Base-by-base conservation (phyloP, 2,888 invertebrate species). In the Herminia tarsipennalis region DNA sequence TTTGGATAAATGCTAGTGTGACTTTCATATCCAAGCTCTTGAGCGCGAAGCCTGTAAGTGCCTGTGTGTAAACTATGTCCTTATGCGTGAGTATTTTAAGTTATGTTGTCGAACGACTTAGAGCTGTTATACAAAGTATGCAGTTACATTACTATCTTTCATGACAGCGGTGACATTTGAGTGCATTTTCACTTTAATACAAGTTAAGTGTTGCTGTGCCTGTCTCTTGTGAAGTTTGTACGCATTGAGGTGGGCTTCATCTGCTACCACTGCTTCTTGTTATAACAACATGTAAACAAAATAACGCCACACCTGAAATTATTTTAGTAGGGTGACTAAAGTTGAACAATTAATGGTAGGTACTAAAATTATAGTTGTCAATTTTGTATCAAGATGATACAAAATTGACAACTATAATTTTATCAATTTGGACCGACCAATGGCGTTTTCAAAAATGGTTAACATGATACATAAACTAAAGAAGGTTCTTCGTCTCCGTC, bases 1-100 rank as follows among this genome's bases (percentile, higher is more conserved):
- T 87, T 86, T 85, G 80, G 75, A 80, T 86, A 86, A 85, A 86
- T 76, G 76, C 81, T 81, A 77, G 80, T 83, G 74, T 81, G 80
- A 86, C 85, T 88, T 86, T 86, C 86, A 86, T 83, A 82, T 81
- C 73, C 74, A 68, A 72, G 74, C 71, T 68, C 65, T 70, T 62
- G 62, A 66, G 59, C 56, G 56, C 56, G 50, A 52, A 66, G 73
- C 61, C 63, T 70, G 66, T 66, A 60, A 73, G 66, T 71, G 70
- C 32, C 65, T 64, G 68, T 67, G 61, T 66, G 70, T 67, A 68
- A 60, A 66, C 62, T 62, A 54, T 64, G 58, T 64, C 64, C 66
- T 60, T 67, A 61, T 58, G 57, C 55, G 51, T 52, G 41, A 60
- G 56, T 60, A 55, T 54, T 68, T 63, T 59, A 67, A 57, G 63